Evolutionary conservation across 2,888 invertebrate genomes (phyloP), one percentile per base, ranked within the genome.

Genomic region (Lasioglossum figueresi): DNA sequence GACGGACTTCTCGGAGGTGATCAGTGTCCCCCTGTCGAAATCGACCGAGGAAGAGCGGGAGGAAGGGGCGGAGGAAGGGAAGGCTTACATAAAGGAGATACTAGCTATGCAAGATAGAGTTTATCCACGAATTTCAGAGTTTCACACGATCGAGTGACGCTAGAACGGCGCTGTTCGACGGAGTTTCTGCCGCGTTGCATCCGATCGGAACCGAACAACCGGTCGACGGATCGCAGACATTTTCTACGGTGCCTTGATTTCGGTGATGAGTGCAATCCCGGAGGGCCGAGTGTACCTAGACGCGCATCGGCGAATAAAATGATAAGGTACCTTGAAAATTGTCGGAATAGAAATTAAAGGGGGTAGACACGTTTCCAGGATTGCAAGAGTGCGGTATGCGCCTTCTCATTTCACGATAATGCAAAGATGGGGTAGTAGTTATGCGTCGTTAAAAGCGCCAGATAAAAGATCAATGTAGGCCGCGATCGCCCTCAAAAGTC

Each of bases 91-190:
- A 31, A 72, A 84, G 27, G 27, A 83, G 66, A 16, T 66, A 48
- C 37, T 76, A 37, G 34, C 63, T 4, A 37, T 72, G n/a, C 75
- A 16, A 12, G 37, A 14, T 12, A 77, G 83, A 71, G 40, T 83
- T 85, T 90, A 90, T 80, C 88, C 88, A 37, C 80, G 88, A 68
- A 86, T 91, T 78, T 91, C 88, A 48, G 88, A 88, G 37, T 91
- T 88, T 37, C 84, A 85, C 14, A 66, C 76, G 31, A n/a, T 34
- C 27, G 73, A 88, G 27, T 84, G 77, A 87, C 68, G 66, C 43
- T 76, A 8, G 68, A 70, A 45, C 45, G 56, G 43, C 74, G n/a
- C 31, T 48, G 68, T 68, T 34, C 37, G 31, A 14, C 40, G 4
- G 73, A 59, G 34, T 70, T 70, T 48, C 68, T 45, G 56, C 52